These are phyloP conservation scores for Schizotus pectinicornis DNA, from an alignment of 2,888 invertebrate genomes.

Conservation along the genomic window DNA sequence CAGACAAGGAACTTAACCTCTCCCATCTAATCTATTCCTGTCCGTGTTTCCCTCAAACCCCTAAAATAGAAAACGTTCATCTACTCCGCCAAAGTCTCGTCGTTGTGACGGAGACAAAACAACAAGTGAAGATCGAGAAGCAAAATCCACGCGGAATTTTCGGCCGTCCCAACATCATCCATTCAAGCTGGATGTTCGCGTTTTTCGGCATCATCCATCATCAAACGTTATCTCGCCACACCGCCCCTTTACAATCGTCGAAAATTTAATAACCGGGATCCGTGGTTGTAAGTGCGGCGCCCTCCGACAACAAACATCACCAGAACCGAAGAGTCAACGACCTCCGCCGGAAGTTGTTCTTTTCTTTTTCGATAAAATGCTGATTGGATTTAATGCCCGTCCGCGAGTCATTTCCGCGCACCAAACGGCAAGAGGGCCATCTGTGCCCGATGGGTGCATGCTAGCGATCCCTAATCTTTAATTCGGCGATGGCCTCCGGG, in stretches of 20 bases:
- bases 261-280: no score
- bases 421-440: slow-evolving; percentile 3
- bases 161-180: slow-evolving; percentile 6
- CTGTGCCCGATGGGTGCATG: slow-evolving; percentile 1
- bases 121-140: no score
- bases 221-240: no score
- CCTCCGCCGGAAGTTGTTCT: slow-evolving; percentile 14
- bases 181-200: neutral
- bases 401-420: slow-evolving; percentile 9
- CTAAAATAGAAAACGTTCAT: slow-evolving; percentile 19
- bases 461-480: no score
- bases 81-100: slow-evolving; percentile 4
- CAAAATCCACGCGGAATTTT: neutral
- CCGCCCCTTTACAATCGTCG: no score
- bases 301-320: slow-evolving; percentile 9
- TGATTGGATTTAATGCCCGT: slow-evolving; percentile 14
- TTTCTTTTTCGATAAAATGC: slow-evolving; percentile 18
- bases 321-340: slow-evolving; percentile 13
- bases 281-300: neutral
- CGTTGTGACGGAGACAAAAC: neutral
- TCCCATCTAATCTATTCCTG: slow-evolving; percentile 14
- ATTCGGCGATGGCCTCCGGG: no score
- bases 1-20: slow-evolving; percentile 9
- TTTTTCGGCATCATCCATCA: no score
- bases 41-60: slow-evolving; percentile 1